Evolutionary conservation across 2,888 invertebrate species (phyloP).

Genomic region (Actias luna): DNA sequence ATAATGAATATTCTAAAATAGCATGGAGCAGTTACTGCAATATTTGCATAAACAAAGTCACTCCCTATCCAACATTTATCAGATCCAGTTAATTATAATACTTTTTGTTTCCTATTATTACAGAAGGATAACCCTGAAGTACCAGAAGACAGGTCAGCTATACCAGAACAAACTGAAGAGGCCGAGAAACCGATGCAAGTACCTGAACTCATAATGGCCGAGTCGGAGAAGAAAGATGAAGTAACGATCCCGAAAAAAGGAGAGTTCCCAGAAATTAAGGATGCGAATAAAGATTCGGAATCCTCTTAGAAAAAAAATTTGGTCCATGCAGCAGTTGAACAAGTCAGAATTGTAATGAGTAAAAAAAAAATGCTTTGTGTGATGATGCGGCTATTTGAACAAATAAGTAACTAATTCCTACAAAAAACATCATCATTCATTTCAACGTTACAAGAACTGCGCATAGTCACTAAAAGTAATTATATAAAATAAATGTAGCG

Average conservation of each 20-base stretch:
- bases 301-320: conserved; percentile 26
- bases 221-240: conserved; percentile 55
- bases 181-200: conserved; percentile 55
- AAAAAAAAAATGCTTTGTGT: not conserved
- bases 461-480: conserved; percentile 61
- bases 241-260: conserved; percentile 43
- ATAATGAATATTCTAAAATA: not conserved
- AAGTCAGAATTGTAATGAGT: not conserved
- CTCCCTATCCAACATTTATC: not conserved
- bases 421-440: conserved; percentile 33
- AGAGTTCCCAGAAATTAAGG: conserved; percentile 26
- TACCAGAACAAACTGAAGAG: conserved; percentile 37
- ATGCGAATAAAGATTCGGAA: conserved; percentile 31
- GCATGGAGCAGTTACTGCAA: not conserved
- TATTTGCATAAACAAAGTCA: not conserved
- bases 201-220: conserved; percentile 72
- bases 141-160: conserved; percentile 43
- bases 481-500: conserved; percentile 48
- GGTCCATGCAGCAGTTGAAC: conserved; percentile 14
- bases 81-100: not conserved
- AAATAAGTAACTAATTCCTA: conserved; percentile 57
- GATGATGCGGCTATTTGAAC: conserved; percentile 62
- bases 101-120: conserved; percentile 9
- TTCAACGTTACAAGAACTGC: conserved; percentile 37
- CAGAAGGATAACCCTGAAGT: conserved; percentile 50